Evolutionary conservation across 2,888 invertebrate species (phyloP).

Genomic region (Clanis bilineata): DNA sequence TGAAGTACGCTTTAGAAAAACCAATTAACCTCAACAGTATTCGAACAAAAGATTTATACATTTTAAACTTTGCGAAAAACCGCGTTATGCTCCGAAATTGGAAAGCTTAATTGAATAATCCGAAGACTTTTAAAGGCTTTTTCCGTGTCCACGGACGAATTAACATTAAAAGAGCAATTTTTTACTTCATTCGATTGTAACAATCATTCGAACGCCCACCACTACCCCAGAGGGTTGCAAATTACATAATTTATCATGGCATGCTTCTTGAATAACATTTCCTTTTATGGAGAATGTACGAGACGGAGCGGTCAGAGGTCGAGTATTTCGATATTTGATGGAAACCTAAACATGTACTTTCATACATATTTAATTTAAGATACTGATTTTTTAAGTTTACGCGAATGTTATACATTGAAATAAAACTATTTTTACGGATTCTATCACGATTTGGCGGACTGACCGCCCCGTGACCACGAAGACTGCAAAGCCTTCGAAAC

Average conservation of each 20-base stretch:
- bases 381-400: too few species aligned
- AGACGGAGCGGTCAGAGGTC: slow-evolving; percentile 27
- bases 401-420: too few species aligned
- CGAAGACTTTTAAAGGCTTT: neutral
- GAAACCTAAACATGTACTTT: slow-evolving; percentile 27
- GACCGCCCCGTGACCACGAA: too few species aligned
- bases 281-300: slow-evolving; percentile 34
- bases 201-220: neutral
- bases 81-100: neutral
- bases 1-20: too few species aligned
- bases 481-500: too few species aligned
- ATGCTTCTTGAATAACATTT: slow-evolving; percentile 51
- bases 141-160: neutral
- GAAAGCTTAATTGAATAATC: neutral
- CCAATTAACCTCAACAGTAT: neutral
- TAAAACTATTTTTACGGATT: too few species aligned
- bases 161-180: neutral
- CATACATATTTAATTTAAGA: slow-evolving; percentile 28
- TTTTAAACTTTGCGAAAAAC: neutral
- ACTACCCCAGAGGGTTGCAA: slow-evolving; percentile 44
- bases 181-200: slow-evolving; percentile 4
- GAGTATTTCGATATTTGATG: slow-evolving; percentile 40
- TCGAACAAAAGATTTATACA: neutral
- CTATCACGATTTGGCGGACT: too few species aligned
- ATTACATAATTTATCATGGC: slow-evolving; percentile 68